Conservation (phyloP, 2,888 invertebrate genomes). For the Beris chalybata region DNA sequence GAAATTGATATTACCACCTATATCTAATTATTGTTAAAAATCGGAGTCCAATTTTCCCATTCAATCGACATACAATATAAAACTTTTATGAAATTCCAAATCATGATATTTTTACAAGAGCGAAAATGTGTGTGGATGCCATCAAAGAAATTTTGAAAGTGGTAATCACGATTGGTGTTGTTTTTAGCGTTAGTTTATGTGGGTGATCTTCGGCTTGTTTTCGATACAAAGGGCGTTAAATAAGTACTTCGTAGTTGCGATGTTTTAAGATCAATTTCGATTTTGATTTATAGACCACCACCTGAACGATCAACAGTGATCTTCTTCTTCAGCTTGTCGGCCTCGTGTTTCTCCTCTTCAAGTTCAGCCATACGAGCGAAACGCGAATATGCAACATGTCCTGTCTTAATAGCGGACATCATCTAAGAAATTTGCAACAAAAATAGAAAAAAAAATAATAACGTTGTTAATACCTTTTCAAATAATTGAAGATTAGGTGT, state of each 20-base stretch:
- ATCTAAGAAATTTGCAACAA: conserved; percentile 64
- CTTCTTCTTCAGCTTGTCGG: conserved; percentile 72
- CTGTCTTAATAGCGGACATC: conserved; percentile 98
- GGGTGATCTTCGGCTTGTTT: too few relatives aligned
- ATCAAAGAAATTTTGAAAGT: too few relatives aligned
- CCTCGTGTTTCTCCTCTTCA: conserved; percentile 82
- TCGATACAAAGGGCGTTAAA: too few relatives aligned
- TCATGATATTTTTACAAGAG: too few relatives aligned
- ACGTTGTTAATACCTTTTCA: conserved; percentile 33
- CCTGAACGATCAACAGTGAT: conserved; percentile 93
- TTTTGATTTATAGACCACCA: conserved; percentile 77
- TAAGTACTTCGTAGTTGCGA: conserved; percentile 11
- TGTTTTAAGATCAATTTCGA: not conserved
- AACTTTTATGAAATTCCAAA: too few relatives aligned
- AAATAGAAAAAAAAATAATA: conserved; percentile 24
- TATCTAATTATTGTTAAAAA: too few relatives aligned
- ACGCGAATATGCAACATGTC: conserved; percentile 91
- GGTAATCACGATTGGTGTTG: too few relatives aligned
- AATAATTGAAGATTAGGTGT: conserved; percentile 1
- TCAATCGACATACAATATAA: too few relatives aligned
- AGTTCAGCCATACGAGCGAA: conserved; percentile 94
- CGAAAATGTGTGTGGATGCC: too few relatives aligned
- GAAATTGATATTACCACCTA: too few relatives aligned
- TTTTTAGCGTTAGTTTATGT: too few relatives aligned
- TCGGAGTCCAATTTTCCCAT: too few relatives aligned